Evolutionary conservation across 1,140 invertebrate species (phyloP), one percentile per base, ranked within the genome.

Genomic region (Saccostrea glomerata): DNA sequence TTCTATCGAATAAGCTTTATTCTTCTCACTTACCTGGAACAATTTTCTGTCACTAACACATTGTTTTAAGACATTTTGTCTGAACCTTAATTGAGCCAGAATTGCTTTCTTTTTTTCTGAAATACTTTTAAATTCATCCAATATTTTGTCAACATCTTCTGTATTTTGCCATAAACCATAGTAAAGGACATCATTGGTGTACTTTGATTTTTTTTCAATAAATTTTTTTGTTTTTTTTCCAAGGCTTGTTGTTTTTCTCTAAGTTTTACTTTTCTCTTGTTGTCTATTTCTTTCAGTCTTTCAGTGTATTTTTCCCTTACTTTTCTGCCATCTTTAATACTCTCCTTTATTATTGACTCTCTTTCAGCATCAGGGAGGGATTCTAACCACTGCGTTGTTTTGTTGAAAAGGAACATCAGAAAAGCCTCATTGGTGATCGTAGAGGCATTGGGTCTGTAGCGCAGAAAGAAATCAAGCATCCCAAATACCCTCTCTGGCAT

Each of bases 381-480:
- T 12, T 88, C 17, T 23, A 90, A 84, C 89, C 86, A 90, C n/a
- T 87, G 11, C 9, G 84, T 23, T 15, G 86, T 90, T 56, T 87
- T 90, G 23, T 90, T 89, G 54, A 84, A 66, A 13, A 63, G 55
- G 85, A 36, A 87, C 82, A 87, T 58, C 2, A 89, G 40, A 47
- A 82, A 89, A n/a, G 77, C 25, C 47, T 89, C 77, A 84, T 89
- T 89, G 17, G 70, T 40, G 40, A 89, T 56, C 7, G 56, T 7
- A 23, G 86, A 77, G 55, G 89, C 63, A 70, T 87, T 90, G 2
- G 82, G 82, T 12, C 87, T 25, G 56, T 88, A 84, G n/a, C 70
- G 82, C 25, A 86, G 30, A 30, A 86, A 77, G 5, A 83, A 55
- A 47, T 82, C 36, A 55, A 84, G 73, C 23, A 56, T 63, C 25